Base-by-base conservation (phyloP, 2,888 invertebrate genomes). In the Synergus japonicus region DNA sequence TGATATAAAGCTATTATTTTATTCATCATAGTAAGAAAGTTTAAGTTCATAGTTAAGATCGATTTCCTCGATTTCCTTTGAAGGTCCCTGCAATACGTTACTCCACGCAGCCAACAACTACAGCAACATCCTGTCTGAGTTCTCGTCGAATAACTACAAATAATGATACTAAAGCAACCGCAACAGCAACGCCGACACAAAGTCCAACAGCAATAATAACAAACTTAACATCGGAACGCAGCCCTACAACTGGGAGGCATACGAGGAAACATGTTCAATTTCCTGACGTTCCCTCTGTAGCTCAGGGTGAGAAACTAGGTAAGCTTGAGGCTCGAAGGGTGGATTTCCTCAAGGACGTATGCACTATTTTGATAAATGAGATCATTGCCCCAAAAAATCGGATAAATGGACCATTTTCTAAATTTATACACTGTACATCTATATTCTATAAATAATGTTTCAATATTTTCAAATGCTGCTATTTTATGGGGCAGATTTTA, bases 251-350 rank as follows among this genome's bases (percentile, higher is more conserved):
- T 67, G 93, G 93, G 1, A 93, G 94, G 66, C 93, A 93, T 29
- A 92, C 93, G 29, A 94, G 95, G 89, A 96, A 96, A 86, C 95
- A 95, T 85, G 96, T 96, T 0, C 95, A 96, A 89, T 96, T 96
- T 87, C 95, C 95, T 0, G 95, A 95, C 78, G 86, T 86, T 5
- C 82, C 86, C 8, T 22, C 84, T 8, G 78, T 81, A 0, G 83
- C 78, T 77, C 84, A 86, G 69, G 83, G 73, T 60, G 83, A 83
- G 13, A 86, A 84, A 64, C 76, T 84, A 69, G 87, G 90, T 90
- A 78, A 83, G 83, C 69, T 44, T 77, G 5, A 41, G 0, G 18
- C 58, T 41, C 0, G 13, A 10, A 18, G 3, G 5, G 44, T 43
- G 41, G 22, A 66, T 66, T 22, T 46, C 3, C 29, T 3, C 29